phyloP scores from a whole-genome alignment of 1,140 invertebrate species.

The Campoletis sonorensis region DNA sequence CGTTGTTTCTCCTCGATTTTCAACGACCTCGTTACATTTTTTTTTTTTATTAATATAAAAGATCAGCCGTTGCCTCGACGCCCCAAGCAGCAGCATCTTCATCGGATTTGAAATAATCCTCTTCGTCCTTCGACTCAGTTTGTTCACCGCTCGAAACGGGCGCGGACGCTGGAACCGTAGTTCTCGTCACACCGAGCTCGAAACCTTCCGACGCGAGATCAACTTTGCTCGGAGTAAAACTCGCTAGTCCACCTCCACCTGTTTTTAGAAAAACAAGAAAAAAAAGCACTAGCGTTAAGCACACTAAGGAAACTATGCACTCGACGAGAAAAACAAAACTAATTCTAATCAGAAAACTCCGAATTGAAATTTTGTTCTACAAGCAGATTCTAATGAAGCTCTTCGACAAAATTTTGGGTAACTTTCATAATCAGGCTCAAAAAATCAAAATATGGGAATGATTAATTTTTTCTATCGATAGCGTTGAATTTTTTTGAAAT shows the following conservation, averaged over 20 bases:
- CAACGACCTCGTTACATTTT: not conserved
- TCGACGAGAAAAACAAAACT: not conserved
- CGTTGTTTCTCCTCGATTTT: not conserved
- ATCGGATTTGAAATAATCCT: slow-evolving; percentile 77
- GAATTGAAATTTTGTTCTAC: not conserved
- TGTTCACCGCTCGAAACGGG: slow-evolving; percentile 49
- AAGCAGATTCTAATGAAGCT: not conserved
- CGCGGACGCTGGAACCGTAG: slow-evolving; percentile 55
- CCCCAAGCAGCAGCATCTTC: slow-evolving; percentile 80
- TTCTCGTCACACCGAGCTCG: slow-evolving; percentile 81
- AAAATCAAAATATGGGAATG: no score
- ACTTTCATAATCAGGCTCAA: no score
- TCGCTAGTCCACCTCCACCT: slow-evolving; percentile 77
- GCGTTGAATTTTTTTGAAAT: no score
- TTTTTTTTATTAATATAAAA: slow-evolving; percentile 77
- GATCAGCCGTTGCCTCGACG: slow-evolving; percentile 81
- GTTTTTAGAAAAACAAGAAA: slow-evolving; percentile 46
- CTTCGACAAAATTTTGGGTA: no score
- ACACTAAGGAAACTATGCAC: slow-evolving; percentile 19
- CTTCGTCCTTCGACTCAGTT: slow-evolving; percentile 53
- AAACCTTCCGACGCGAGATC: slow-evolving; percentile 78
- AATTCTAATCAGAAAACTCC: not conserved
- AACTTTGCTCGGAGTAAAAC: slow-evolving; percentile 81
- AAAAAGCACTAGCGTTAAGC: slow-evolving; percentile 36
- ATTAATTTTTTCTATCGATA: no score